phyloP scores from a whole-genome alignment of 2,888 invertebrate genomes.

The Meandrusa payeni region DNA sequence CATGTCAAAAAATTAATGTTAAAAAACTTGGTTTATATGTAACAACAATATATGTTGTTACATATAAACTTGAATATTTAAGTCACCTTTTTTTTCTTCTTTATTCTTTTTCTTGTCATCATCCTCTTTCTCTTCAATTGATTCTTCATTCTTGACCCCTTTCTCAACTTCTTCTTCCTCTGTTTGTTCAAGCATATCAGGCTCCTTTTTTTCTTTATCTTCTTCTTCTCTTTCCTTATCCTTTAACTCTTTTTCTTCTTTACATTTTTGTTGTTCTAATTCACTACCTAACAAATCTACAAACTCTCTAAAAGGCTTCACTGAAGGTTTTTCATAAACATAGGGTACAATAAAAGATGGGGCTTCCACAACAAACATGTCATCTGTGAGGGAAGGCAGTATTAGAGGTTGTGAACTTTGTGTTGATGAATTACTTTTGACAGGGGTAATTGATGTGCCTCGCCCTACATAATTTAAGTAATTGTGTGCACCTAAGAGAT shows the following conservation, averaged over 20 bases:
- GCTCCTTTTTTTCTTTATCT: constrained; percentile 44
- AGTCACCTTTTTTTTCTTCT: constrained; percentile 52
- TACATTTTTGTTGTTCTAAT: constrained; percentile 81
- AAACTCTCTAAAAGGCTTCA: constrained; percentile 88
- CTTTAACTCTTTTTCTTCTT: constrained; percentile 69
- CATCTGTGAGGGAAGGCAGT: constrained; percentile 92
- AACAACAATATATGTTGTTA: too few relatives aligned
- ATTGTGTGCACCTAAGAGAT: constrained; percentile 80
- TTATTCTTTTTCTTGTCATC: constrained; percentile 46
- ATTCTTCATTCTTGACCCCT: constrained; percentile 22
- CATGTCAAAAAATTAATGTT: too few relatives aligned
- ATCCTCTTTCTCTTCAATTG: constrained; percentile 28
- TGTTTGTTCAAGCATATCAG: too few relatives aligned
- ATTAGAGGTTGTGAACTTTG: constrained; percentile 82
- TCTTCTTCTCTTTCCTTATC: constrained; percentile 54
- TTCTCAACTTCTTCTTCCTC: constrained; percentile 36
- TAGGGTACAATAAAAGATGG: constrained; percentile 96
- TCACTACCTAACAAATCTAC: constrained; percentile 83
- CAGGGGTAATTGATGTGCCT: constrained; percentile 64
- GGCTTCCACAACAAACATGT: constrained; percentile 95
- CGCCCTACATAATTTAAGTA: constrained; percentile 81
- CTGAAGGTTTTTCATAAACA: constrained; percentile 94
- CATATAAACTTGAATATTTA: too few relatives aligned
- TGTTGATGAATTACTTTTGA: constrained; percentile 48
- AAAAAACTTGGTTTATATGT: too few relatives aligned